Evolutionary conservation across 2,888 invertebrate genomes (phyloP), one percentile per base, ranked within the genome.

Genomic region (Lasioglossum villosulum): DNA sequence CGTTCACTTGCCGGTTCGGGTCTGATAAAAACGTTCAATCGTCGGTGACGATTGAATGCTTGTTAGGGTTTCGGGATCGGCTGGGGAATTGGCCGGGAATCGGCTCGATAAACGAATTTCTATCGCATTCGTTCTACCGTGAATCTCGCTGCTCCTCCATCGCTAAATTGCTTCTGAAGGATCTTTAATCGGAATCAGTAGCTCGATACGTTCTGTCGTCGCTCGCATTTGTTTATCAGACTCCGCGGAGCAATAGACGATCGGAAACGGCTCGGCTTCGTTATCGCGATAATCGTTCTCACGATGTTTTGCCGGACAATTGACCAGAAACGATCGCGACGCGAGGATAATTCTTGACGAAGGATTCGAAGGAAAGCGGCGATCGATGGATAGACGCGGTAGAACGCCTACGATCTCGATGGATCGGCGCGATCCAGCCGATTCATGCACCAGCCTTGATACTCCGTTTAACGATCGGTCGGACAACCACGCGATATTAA

Each of bases 381-480:
- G 86, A 73, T 74, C 78, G 80, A 75, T 63, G 37, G 75, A 79
- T 79, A 76, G 84, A 30, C 45, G 14, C 59, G 63, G 23, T 27
- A 39, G 45, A 52, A 68, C 81, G 78, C 72, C 77, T 74, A 73
- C 86, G 70, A 45, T 59, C 74, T 27, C 48, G 42, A 27, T 27
- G 10, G 39, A 48, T 39, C 52, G 30, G 30, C 27, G 4, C 59
- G 48, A 71, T 77, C n/a, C 39, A 84, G 84, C 79, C 84, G 80
- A 85, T 86, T 86, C 85, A 72, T n/a, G 70, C 48, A 48, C 23
- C 19, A 37, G 56, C 63, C 77, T 45, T 48, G 63, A 77, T 75
- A 45, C 80, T 80, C 77, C 80, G 71, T 45, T 89, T 72, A 78
- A 84, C 77, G 79, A 87, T 84, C 84, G 73, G 39, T 3, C 23